Conservation (phyloP, 2,113 vertebrate genomes). For the Ibidorhyncha struthersii region DNA sequence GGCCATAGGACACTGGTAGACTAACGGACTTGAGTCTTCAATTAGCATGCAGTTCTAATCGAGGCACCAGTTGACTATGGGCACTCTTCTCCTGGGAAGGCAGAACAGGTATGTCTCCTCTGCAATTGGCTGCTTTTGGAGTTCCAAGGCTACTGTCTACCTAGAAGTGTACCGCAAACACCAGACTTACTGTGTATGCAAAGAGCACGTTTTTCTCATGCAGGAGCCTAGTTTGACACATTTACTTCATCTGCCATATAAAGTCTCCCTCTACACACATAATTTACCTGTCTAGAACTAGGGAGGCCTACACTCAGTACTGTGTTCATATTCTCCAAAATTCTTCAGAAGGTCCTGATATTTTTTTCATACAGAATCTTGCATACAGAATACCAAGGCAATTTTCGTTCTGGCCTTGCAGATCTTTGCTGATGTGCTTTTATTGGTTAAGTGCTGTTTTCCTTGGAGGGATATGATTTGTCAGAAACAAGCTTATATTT, state of each 20-base stretch:
- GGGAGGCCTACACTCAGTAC: not conserved
- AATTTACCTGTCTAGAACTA: not conserved
- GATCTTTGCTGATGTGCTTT: not conserved
- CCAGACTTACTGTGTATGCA: not conserved
- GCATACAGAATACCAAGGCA: not conserved
- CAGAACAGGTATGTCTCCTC: not conserved
- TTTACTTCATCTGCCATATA: not conserved
- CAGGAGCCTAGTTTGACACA: not conserved
- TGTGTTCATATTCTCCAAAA: not conserved
- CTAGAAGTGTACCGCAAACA: not conserved
- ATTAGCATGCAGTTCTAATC: not conserved
- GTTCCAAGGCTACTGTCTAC: not conserved
- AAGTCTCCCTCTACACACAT: not conserved
- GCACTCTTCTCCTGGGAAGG: not conserved
- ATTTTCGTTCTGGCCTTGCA: not conserved
- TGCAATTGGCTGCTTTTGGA: not conserved
- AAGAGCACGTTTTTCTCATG: not conserved
- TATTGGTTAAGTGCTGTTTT: not conserved
- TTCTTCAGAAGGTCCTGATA: not conserved
- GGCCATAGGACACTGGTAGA: no score
- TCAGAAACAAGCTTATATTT: not conserved
- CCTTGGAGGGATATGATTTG: not conserved
- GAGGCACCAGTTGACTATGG: not conserved
- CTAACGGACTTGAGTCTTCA: fast-evolving
- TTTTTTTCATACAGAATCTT: not conserved